Conservation (phyloP, 2,113 vertebrate genomes). For the Sciurus niger region DNA sequence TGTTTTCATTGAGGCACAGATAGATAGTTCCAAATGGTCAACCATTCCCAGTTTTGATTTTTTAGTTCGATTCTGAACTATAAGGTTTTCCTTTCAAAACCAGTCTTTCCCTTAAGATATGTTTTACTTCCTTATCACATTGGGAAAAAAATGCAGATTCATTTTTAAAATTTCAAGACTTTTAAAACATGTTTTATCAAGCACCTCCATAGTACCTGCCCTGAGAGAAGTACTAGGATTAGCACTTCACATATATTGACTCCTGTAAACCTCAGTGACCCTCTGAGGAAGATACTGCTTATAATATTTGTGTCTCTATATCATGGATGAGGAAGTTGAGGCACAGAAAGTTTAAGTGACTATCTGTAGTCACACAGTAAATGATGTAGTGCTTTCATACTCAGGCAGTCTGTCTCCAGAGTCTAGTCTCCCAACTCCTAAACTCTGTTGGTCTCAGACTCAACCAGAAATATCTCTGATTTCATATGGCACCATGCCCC, state of each 20-base stretch:
- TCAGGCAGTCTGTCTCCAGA: background rate
- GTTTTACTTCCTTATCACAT: background rate
- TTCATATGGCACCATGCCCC: background rate
- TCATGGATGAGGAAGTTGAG: background rate
- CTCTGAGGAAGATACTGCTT: background rate
- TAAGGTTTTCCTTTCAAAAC: background rate
- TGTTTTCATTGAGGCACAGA: background rate
- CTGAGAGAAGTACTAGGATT: background rate
- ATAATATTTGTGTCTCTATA: background rate
- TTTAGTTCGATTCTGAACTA: slow-evolving; percentile 48
- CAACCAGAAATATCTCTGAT: background rate
- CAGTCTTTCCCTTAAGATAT: background rate
- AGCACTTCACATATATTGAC: background rate
- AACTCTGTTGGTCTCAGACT: background rate
- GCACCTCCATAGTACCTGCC: background rate
- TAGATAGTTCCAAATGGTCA: background rate
- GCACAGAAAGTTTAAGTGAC: background rate
- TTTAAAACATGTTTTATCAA: background rate
- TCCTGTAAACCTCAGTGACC: background rate
- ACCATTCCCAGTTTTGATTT: background rate
- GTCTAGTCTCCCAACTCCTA: background rate
- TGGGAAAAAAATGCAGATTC: background rate
- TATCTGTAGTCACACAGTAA: background rate
- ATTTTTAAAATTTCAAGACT: background rate
- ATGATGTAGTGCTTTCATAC: background rate